Conservation (phyloP, 2,113 vertebrate species). For the Dicerorhinus sumatrensis region DNA sequence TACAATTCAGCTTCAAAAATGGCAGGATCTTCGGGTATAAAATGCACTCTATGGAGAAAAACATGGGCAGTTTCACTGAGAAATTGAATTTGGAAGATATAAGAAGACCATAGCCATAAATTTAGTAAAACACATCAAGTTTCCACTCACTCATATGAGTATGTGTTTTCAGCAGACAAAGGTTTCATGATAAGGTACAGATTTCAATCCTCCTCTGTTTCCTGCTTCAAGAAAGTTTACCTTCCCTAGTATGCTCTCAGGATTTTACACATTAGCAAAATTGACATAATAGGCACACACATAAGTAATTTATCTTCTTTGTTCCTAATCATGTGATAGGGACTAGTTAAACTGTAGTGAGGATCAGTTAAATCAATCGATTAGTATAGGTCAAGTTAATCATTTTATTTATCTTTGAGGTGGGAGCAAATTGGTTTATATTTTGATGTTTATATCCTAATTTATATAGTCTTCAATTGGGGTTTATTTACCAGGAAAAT, state of each 20-base stretch:
- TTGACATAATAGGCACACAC: not conserved
- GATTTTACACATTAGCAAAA: not conserved
- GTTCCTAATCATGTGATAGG: not conserved
- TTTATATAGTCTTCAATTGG: not conserved
- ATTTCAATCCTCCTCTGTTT: not conserved
- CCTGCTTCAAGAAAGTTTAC: not conserved
- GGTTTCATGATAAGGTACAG: not conserved
- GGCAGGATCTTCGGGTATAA: not conserved
- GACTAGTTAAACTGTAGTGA: not conserved
- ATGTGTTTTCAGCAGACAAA: not conserved
- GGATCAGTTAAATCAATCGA: not conserved
- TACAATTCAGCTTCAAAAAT: not conserved
- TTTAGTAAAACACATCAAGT: not conserved
- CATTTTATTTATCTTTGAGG: not conserved
- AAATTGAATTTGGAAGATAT: not conserved
- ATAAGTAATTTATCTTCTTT: not conserved
- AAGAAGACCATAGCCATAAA: not conserved
- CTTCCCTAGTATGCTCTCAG: not conserved
- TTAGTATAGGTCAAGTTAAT: not conserved
- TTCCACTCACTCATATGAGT: no score
- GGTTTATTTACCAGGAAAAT: not conserved
- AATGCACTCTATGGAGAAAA: not conserved
- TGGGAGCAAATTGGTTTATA: not conserved
- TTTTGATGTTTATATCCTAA: not conserved
- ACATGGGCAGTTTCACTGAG: not conserved